Evolutionary conservation across 2,888 invertebrate genomes (phyloP), one percentile per base, ranked within the genome.

Genomic region (Xylota sylvarum): DNA sequence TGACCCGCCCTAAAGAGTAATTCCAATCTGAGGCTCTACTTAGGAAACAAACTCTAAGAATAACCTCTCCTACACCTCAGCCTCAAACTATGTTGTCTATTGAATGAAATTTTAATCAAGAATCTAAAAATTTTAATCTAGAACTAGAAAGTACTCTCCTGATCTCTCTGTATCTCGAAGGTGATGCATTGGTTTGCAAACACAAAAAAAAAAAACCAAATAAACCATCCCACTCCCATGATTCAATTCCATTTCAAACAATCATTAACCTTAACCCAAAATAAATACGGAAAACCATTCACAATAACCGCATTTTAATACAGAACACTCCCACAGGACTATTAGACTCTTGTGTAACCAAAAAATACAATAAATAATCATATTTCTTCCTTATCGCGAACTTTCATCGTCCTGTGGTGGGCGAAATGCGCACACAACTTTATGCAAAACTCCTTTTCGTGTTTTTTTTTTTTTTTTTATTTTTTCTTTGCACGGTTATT

Each of bases 331-430:
- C 65, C 65, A 58, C 50, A 65, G 30, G 79, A 50, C 50, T 32
- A 12, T 64, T 55, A 30, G 9, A n/a, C 37, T 40, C 14, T 5
- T 17, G 43, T 19, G 14, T 12, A 23, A 58, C 40, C 50, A 32
- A 52, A 52, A 23, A 35, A 43, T 46, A 76, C 65, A 76, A 64
- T 50, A 62, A 70, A 82, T 58, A 70, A 76, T 81, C 81, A 83
- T 83, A 83, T 65, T 83, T 83, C 78, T 67, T 78, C 65, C 83
- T 78, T 83, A 83, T 83, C 83, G 40, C 9, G n/a, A 64, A 46
- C 43, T 46, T 30, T 74, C 10, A 2, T 37, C 32, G 12, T 32
- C 27, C 40, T 37, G 40, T 23, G 46, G 10, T 5, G 10, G 37
- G 40, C 12, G 23, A 23, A 23, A 3, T 23, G 1, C 40, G 9